A percentile compares a stretch with the other conserved stretches of the same genome.
phyloP scores from a whole-genome alignment of 2,888 invertebrate genomes.

The Leptothorax acervorum region DNA sequence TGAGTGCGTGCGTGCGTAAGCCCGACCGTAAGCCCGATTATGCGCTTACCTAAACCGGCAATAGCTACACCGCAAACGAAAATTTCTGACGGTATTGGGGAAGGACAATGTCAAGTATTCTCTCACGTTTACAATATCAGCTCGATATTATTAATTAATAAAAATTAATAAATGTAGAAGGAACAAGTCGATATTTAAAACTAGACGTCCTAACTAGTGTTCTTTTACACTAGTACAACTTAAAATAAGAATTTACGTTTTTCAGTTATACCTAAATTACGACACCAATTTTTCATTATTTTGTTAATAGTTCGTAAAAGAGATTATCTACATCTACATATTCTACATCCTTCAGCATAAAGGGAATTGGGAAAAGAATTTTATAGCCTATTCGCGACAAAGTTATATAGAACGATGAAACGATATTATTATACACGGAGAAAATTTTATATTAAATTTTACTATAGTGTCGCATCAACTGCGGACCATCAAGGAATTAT shows the following conservation, averaged over 20 bases:
- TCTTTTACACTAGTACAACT: not conserved
- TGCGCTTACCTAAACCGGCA: slow-evolving; percentile 35
- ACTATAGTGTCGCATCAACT: too few species aligned
- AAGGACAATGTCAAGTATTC: too few species aligned
- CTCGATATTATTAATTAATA: not conserved
- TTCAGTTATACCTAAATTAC: slow-evolving; percentile 2
- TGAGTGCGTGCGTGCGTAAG: slow-evolving; percentile 24
- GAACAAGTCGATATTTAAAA: not conserved
- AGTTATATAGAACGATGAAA: too few species aligned
- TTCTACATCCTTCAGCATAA: not conserved
- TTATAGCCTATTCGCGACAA: too few species aligned
- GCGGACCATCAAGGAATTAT: too few species aligned
- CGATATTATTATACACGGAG: not conserved
- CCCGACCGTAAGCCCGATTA: slow-evolving; percentile 46
- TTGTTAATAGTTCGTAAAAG: not conserved
- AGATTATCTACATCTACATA: not conserved
- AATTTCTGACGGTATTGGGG: not conserved
- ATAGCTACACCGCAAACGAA: slow-evolving; percentile 18
- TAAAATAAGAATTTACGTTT: not conserved
- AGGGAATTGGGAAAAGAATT: not conserved
- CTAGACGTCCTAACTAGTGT: not conserved
- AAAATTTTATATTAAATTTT: too few species aligned
- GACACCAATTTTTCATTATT: not conserved
- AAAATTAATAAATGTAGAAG: not conserved
- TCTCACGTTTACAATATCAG: not conserved